A percentile compares a stretch with the other conserved stretches of the same genome.
Conservation (phyloP, 2,888 invertebrate species). For the Hylaea fasciaria region DNA sequence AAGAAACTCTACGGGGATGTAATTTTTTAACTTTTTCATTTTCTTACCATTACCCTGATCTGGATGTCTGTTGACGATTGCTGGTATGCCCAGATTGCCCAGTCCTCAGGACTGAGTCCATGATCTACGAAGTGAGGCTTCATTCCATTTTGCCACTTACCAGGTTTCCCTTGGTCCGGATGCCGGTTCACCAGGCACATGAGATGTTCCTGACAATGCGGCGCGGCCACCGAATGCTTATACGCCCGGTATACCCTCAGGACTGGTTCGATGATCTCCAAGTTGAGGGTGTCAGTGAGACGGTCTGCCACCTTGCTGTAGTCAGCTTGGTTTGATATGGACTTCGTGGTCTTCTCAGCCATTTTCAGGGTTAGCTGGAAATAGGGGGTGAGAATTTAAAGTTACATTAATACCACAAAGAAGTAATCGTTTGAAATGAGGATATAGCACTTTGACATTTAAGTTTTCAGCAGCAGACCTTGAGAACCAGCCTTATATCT, state of each 20-base stretch:
- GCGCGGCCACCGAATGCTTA: conserved; percentile 88
- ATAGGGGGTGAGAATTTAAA: not conserved
- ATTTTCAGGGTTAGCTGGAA: conserved; percentile 88
- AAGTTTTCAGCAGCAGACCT: no score
- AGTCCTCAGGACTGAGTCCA: no score
- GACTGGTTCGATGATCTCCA: conserved; percentile 93
- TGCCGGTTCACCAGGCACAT: conserved; percentile 91
- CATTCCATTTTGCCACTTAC: conserved; percentile 45
- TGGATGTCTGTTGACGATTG: no score
- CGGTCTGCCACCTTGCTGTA: conserved; percentile 90
- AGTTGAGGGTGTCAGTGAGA: conserved; percentile 91
- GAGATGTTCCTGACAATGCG: conserved; percentile 91
- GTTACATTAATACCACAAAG: not conserved
- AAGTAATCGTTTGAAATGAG: no score
- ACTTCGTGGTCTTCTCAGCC: conserved; percentile 88
- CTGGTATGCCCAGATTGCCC: no score
- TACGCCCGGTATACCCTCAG: conserved; percentile 93
- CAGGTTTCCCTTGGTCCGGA: conserved; percentile 80
- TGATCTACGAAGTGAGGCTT: no score
- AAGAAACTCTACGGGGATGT: no score
- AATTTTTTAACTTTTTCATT: no score
- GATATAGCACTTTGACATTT: no score
- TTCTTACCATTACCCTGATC: no score
- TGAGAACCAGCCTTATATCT: no score
- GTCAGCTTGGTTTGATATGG: conserved; percentile 86